Conservation (phyloP, 2,888 invertebrate genomes). For the Dinocampus coccinellae region DNA sequence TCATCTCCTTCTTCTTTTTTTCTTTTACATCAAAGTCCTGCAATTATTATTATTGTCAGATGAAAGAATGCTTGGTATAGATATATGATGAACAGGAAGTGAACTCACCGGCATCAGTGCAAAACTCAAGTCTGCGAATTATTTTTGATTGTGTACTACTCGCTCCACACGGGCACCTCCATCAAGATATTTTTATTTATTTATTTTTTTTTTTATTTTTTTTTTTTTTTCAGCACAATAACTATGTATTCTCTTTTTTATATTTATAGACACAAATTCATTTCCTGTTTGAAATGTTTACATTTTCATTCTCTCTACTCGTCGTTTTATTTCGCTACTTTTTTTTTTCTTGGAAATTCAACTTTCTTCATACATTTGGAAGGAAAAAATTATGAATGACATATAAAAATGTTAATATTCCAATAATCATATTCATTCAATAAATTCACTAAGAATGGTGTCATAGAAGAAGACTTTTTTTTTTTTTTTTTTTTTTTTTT, state of each 20-base stretch:
- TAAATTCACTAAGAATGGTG: too few relatives aligned
- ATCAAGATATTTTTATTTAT: conserved; percentile 1
- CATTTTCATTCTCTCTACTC: background rate
- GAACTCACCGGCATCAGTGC: background rate
- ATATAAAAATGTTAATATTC: too few relatives aligned
- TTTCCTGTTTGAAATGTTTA: background rate
- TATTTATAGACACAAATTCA: conserved; percentile 5
- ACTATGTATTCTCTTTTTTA: background rate
- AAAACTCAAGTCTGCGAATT: background rate
- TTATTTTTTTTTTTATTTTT: too few relatives aligned
- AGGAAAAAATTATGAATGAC: background rate
- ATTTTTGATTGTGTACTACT: background rate
- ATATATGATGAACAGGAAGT: background rate
- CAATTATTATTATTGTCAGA: background rate
- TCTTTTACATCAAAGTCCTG: background rate
- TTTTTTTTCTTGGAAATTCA: too few relatives aligned
- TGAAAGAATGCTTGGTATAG: background rate
- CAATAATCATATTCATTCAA: too few relatives aligned
- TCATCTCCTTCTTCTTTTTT: background rate
- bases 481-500: too few relatives aligned
- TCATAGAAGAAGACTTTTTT: too few relatives aligned
- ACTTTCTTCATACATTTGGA: too few relatives aligned
- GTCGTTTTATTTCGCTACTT: background rate
- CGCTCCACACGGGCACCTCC: background rate
- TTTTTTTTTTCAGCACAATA: background rate